Conservation (phyloP, 2,888 invertebrate genomes). For the Sminthurinus aureus region DNA sequence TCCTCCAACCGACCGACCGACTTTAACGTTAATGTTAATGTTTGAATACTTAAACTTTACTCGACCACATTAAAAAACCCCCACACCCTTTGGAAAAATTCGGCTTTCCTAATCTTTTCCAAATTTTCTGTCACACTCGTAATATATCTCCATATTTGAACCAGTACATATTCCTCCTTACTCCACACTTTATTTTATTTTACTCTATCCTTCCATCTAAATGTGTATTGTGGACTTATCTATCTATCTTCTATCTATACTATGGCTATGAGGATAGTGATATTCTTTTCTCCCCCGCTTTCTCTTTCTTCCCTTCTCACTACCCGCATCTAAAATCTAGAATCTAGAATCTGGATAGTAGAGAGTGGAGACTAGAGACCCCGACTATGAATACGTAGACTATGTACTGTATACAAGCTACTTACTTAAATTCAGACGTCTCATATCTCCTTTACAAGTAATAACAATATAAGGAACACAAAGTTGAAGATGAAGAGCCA, state of each 20-base stretch:
- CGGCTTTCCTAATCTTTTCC: conserved; percentile 23
- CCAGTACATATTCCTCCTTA: not conserved
- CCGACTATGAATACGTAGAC: too few relatives aligned
- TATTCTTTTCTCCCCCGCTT: too few relatives aligned
- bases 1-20: not conserved
- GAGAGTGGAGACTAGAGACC: too few relatives aligned
- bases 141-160: conserved; percentile 40
- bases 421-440: not conserved
- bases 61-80: conserved; percentile 4
- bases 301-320: not conserved
- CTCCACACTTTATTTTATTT: not conserved
- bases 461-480: not conserved
- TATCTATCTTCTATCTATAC: too few relatives aligned
- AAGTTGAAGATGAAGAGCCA: too few relatives aligned
- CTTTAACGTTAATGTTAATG: not conserved
- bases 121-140: conserved; percentile 38
- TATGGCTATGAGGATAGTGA: too few relatives aligned
- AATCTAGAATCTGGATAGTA: not conserved
- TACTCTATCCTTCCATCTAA: too few relatives aligned
- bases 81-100: conserved; percentile 36
- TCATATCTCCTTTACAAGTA: not conserved
- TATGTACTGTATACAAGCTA: too few relatives aligned
- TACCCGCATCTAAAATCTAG: not conserved
- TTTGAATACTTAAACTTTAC: not conserved
- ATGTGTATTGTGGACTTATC: too few relatives aligned